Percentiles rank a stretch among this genome's conserved stretches.
These are phyloP conservation scores for Pteromalus puparum DNA, from an alignment of 1,140 invertebrate species.

Conservation along the genomic window DNA sequence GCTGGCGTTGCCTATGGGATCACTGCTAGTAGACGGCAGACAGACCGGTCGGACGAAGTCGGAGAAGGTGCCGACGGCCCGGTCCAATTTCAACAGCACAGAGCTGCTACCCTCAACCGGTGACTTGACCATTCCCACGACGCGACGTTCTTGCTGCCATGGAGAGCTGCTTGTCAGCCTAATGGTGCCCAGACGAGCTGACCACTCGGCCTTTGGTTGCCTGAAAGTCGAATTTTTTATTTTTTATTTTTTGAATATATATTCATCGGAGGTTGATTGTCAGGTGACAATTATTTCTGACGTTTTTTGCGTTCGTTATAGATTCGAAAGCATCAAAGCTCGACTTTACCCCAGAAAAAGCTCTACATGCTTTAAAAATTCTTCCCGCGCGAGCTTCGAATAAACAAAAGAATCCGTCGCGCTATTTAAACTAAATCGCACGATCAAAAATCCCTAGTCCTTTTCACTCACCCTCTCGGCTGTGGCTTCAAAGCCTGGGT, in stretches of 20 bases:
- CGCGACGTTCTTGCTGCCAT: slow-evolving; percentile 90
- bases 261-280: background rate
- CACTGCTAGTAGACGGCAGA: slow-evolving; percentile 75
- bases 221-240: slow-evolving; percentile 71
- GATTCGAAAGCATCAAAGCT: too few relatives aligned
- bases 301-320: too few relatives aligned
- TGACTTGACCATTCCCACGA: slow-evolving; percentile 92
- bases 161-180: slow-evolving; percentile 86
- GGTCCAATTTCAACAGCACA: slow-evolving; percentile 87
- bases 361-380: background rate
- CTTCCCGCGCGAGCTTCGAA: too few relatives aligned
- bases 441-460: background rate
- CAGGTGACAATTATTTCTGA: too few relatives aligned
- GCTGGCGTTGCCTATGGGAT: slow-evolving; percentile 63
- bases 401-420: too few relatives aligned
- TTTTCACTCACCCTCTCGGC: too few relatives aligned
- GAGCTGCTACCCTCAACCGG: slow-evolving; percentile 91
- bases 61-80: slow-evolving; percentile 82
- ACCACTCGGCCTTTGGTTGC: slow-evolving; percentile 90
- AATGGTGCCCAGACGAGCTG: slow-evolving; percentile 85
- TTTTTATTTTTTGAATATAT: too few relatives aligned
- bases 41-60: slow-evolving; percentile 91
- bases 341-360: background rate
- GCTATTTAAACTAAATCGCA: background rate
- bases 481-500: background rate